Percentiles rank a stretch among this genome's conserved stretches.
phyloP scores from a whole-genome alignment of 2,888 invertebrate genomes.

The Pomacea canaliculata region DNA sequence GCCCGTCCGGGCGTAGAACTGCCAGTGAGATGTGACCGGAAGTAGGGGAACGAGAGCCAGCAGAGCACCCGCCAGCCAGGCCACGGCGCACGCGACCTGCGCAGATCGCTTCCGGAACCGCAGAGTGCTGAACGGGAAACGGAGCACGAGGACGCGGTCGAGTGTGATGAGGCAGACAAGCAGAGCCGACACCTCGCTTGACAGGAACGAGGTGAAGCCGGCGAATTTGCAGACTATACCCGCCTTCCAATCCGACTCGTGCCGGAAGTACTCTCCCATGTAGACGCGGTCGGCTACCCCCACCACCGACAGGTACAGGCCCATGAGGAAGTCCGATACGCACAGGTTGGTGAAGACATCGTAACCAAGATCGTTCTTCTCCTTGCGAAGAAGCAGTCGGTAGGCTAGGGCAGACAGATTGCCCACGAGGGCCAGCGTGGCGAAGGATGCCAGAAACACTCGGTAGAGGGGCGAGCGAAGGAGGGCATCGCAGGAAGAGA shows the following conservation, averaged over 20 bases:
- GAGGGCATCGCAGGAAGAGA: slow-evolving; percentile 26
- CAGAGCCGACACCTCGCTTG: slow-evolving; percentile 26
- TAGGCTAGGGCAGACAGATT: slow-evolving; percentile 23
- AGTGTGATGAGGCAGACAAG: slow-evolving; percentile 28
- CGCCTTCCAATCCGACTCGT: slow-evolving; percentile 21
- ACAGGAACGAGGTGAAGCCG: slow-evolving; percentile 24
- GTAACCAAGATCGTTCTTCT: background rate
- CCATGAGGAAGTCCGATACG: slow-evolving; percentile 30
- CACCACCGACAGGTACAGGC: slow-evolving; percentile 26
- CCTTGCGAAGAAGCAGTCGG: background rate
- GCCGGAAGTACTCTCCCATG: slow-evolving; percentile 8
- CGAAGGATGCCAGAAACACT: slow-evolving; percentile 20
- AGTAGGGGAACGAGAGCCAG: slow-evolving; percentile 61
- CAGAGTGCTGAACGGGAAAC: slow-evolving; percentile 70
- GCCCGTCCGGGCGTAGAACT: slow-evolving; percentile 56
- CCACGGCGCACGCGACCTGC: slow-evolving; percentile 37
- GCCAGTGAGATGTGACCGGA: slow-evolving; percentile 35
- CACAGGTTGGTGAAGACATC: slow-evolving; percentile 24
- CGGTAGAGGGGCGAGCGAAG: slow-evolving; percentile 24
- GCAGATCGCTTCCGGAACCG: slow-evolving; percentile 47
- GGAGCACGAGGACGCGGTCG: slow-evolving; percentile 74
- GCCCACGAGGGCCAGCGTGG: slow-evolving; percentile 19
- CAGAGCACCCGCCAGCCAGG: slow-evolving; percentile 54
- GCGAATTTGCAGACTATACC: slow-evolving; percentile 16
- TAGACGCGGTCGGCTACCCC: slow-evolving; percentile 24